A percentile compares a stretch with the other conserved stretches of the same genome.
phyloP scores from a whole-genome alignment of 2,113 vertebrate species.

The Apus apus region DNA sequence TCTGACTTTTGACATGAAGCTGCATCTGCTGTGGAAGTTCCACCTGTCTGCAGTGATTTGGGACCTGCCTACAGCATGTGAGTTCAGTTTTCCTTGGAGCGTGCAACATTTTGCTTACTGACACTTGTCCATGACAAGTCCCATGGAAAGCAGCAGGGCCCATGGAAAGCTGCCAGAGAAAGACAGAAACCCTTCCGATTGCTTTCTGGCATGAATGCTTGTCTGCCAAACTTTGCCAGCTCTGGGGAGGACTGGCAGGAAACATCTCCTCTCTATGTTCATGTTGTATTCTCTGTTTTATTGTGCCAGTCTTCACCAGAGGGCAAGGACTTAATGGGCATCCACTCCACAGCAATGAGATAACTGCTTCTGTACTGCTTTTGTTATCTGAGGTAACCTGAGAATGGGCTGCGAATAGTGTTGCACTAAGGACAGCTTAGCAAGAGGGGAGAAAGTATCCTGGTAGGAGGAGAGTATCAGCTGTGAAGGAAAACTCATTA shows the following conservation, averaged over 20 bases:
- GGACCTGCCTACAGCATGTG: neutral
- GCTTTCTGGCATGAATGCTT: neutral
- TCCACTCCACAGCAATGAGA: neutral
- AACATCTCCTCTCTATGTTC: neutral
- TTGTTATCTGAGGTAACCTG: neutral
- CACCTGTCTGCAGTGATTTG: neutral
- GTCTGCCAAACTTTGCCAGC: neutral
- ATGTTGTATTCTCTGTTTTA: neutral
- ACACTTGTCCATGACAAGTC: neutral
- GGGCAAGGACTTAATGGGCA: neutral
- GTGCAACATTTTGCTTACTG: neutral
- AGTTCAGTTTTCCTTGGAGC: neutral
- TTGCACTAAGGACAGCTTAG: neutral
- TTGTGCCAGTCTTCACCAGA: neutral
- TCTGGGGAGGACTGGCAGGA: neutral
- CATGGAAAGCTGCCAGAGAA: neutral
- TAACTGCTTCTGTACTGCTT: neutral
- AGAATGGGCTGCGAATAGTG: neutral
- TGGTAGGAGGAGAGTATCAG: neutral
- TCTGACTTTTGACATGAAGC: neutral
- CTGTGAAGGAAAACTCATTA: neutral
- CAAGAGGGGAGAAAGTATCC: neutral
- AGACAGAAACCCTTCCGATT: neutral
- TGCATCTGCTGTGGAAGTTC: neutral
- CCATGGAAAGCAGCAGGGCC: neutral